phyloP scores from a whole-genome alignment of 2,888 invertebrate species.

The Ischnura elegans region DNA sequence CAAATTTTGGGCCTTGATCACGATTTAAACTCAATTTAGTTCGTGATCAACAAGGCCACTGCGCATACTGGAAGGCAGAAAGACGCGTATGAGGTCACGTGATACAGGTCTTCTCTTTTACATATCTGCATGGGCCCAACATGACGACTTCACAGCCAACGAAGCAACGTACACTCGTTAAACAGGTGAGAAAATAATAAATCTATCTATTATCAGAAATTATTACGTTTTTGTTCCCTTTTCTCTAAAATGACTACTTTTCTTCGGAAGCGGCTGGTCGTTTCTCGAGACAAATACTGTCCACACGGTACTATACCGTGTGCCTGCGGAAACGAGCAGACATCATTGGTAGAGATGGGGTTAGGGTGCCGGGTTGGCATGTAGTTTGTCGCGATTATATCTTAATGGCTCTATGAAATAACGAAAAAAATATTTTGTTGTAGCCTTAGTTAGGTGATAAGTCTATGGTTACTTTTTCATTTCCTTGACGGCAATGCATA shows the following conservation, averaged over 20 bases:
- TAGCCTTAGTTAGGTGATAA: not conserved
- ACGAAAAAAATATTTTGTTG: not conserved
- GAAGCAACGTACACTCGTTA: conserved; percentile 81
- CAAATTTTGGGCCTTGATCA: not conserved
- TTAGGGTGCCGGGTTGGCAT: conserved; percentile 61
- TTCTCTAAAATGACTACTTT: not conserved
- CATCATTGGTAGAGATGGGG: conserved; percentile 34
- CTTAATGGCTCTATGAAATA: not conserved
- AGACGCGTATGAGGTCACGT: conserved; percentile 71
- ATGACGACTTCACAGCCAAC: conserved; percentile 78
- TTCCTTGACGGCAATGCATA: not conserved
- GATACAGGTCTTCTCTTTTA: conserved; percentile 70
- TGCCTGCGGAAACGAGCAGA: conserved; percentile 57
- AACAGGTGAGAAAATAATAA: conserved; percentile 79
- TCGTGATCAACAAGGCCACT: not conserved
- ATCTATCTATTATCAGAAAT: not conserved
- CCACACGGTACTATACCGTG: conserved; percentile 39
- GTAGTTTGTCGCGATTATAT: not conserved
- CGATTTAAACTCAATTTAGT: not conserved
- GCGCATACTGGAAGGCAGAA: conserved; percentile 65
- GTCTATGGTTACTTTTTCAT: not conserved
- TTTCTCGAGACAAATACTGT: conserved; percentile 4
- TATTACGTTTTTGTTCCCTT: not conserved
- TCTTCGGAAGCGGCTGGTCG: not conserved
- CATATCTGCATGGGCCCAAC: conserved; percentile 72